A percentile compares a stretch with the other conserved stretches of the same genome.
phyloP scores from a whole-genome alignment of 1,140 invertebrate genomes.

The Episyrphus balteatus region DNA sequence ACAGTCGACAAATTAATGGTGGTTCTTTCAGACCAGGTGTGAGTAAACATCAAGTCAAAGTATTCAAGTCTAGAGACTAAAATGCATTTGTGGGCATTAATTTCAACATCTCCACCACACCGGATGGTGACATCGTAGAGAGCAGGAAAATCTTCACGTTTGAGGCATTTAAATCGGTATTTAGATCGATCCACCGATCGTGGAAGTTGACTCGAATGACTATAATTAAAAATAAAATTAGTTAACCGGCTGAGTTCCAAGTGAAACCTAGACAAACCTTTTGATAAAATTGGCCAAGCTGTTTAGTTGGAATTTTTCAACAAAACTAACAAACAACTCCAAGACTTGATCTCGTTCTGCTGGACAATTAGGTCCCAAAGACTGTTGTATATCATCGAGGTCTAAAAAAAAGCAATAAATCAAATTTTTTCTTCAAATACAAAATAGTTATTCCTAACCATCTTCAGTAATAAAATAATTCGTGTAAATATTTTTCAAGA shows the following conservation, averaged over 20 bases:
- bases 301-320: conserved; percentile 14
- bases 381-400: conserved; percentile 24
- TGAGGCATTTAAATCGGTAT: conserved; percentile 14
- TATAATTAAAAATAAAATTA: neutral
- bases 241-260: neutral
- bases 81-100: conserved; percentile 59
- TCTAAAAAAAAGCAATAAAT: conserved; percentile 10
- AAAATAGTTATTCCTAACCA: conserved; percentile 12
- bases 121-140: conserved; percentile 48
- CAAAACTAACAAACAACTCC: conserved; percentile 18
- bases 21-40: conserved; percentile 51
- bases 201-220: conserved; percentile 2
- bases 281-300: conserved; percentile 13
- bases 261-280: neutral
- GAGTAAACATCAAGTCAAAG: conserved; percentile 57
- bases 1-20: conserved; percentile 23
- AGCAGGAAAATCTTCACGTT: conserved; percentile 34
- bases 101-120: conserved; percentile 41
- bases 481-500: conserved; percentile 30
- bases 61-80: conserved; percentile 56
- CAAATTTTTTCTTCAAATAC: neutral
- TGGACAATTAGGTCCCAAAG: conserved; percentile 19
- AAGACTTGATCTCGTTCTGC: conserved; percentile 10
- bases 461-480: conserved; percentile 25
- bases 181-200: conserved; percentile 7